Conservation (phyloP, 2,888 invertebrate genomes). For the Notodonta ziczac region DNA sequence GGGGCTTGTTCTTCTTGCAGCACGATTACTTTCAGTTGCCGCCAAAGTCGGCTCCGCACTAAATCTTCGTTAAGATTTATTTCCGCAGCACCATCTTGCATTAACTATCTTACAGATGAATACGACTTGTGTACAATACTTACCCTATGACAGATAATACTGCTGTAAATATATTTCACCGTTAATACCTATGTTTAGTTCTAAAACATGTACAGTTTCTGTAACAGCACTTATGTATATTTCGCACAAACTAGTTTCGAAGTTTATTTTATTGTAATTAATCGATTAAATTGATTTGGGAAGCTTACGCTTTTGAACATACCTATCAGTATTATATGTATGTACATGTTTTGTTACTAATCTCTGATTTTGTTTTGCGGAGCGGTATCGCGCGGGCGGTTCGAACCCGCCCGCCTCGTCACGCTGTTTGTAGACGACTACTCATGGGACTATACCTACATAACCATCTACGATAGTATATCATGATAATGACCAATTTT, state of each 20-base stretch:
- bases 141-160: constrained; percentile 73
- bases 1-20: constrained; percentile 88
- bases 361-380: constrained; percentile 73
- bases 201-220: constrained; percentile 86
- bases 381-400: constrained; percentile 58
- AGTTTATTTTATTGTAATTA: constrained; percentile 80
- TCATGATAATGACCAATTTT: constrained; percentile 82
- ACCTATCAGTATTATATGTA: constrained; percentile 79
- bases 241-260: constrained; percentile 82
- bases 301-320: constrained; percentile 84
- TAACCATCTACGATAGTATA: constrained; percentile 53
- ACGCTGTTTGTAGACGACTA: constrained; percentile 71
- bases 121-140: constrained; percentile 81
- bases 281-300: constrained; percentile 77
- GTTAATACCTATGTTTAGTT: constrained; percentile 83
- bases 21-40: constrained; percentile 90
- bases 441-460: constrained; percentile 67
- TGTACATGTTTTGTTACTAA: constrained; percentile 86
- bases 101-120: constrained; percentile 80
- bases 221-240: constrained; percentile 85
- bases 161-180: constrained; percentile 85
- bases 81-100: constrained; percentile 85
- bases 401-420: constrained; percentile 59
- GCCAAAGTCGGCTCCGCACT: constrained; percentile 82
- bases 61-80: constrained; percentile 81